Conservation (phyloP, 2,888 invertebrate genomes). For the Odiellus spinosus region DNA sequence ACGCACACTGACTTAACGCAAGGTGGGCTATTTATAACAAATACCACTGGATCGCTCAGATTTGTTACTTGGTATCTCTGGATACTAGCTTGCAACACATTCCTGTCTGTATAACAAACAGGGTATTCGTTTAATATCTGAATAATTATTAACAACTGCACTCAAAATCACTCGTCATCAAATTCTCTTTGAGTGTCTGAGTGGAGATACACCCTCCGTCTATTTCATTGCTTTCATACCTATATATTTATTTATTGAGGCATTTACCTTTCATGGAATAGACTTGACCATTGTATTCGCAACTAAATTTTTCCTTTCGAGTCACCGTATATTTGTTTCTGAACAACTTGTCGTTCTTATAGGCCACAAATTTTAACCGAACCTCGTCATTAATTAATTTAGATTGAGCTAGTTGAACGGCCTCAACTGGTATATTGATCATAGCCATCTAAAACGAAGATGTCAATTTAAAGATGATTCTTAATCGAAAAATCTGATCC, state of each 20-base stretch:
- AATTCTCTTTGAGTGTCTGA: too few relatives aligned
- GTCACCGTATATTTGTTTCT: too few relatives aligned
- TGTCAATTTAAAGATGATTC: too few relatives aligned
- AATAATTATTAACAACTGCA: too few relatives aligned
- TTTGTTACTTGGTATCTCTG: constrained; percentile 14
- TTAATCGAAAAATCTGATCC: neutral
- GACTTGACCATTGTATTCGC: too few relatives aligned
- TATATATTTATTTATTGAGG: too few relatives aligned
- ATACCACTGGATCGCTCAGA: constrained; percentile 11
- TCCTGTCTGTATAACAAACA: constrained; percentile 9
- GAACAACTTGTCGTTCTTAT: constrained; percentile 20
- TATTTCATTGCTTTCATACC: too few relatives aligned
- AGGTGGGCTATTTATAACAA: constrained; percentile 11
- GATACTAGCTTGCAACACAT: constrained; percentile 15
- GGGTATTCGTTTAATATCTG: too few relatives aligned
- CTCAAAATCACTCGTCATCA: too few relatives aligned
- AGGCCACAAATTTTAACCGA: constrained; percentile 19
- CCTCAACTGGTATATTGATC: constrained; percentile 13
- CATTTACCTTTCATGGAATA: too few relatives aligned
- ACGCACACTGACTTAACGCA: constrained; percentile 22
- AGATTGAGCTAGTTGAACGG: constrained; percentile 11
- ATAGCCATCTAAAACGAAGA: constrained; percentile 6
- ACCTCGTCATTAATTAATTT: constrained; percentile 13
- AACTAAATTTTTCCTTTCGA: too few relatives aligned
- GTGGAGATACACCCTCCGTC: too few relatives aligned